phyloP scores from a whole-genome alignment of 2,888 invertebrate species.

The Acheta domesticus region DNA sequence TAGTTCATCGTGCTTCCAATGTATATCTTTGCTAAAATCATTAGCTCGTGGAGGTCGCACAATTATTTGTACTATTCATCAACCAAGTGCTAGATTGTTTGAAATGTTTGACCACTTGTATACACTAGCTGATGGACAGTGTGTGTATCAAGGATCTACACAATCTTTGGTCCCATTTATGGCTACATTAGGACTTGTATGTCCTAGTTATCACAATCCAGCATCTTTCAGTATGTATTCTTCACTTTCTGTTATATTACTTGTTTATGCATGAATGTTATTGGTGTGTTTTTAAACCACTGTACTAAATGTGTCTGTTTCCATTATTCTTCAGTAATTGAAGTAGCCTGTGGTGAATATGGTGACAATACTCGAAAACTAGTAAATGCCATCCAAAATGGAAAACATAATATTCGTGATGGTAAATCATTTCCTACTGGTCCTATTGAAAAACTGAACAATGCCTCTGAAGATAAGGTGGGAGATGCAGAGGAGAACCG shows the following conservation, averaged over 20 bases:
- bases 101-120: slow-evolving; percentile 96
- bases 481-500: background rate
- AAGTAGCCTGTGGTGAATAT: slow-evolving; percentile 95
- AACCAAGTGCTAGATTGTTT: slow-evolving; percentile 92
- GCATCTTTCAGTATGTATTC: slow-evolving; percentile 74
- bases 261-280: background rate
- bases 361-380: slow-evolving; percentile 83
- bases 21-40: slow-evolving; percentile 83
- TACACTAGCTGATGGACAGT: slow-evolving; percentile 89
- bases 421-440: slow-evolving; percentile 65
- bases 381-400: slow-evolving; percentile 81
- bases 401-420: slow-evolving; percentile 73
- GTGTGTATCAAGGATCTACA: slow-evolving; percentile 90
- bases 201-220: slow-evolving; percentile 95
- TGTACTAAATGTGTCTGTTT: background rate
- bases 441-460: slow-evolving; percentile 38
- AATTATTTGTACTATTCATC: slow-evolving; percentile 93
- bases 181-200: slow-evolving; percentile 75
- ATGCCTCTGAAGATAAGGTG: slow-evolving; percentile 18
- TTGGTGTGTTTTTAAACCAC: no score
- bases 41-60: slow-evolving; percentile 87
- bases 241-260: background rate
- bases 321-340: slow-evolving; percentile 54
- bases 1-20: slow-evolving; percentile 93
- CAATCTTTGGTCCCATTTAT: slow-evolving; percentile 79